phyloP scores from a whole-genome alignment of 1,140 invertebrate genomes.

The Bombus soroeensis region DNA sequence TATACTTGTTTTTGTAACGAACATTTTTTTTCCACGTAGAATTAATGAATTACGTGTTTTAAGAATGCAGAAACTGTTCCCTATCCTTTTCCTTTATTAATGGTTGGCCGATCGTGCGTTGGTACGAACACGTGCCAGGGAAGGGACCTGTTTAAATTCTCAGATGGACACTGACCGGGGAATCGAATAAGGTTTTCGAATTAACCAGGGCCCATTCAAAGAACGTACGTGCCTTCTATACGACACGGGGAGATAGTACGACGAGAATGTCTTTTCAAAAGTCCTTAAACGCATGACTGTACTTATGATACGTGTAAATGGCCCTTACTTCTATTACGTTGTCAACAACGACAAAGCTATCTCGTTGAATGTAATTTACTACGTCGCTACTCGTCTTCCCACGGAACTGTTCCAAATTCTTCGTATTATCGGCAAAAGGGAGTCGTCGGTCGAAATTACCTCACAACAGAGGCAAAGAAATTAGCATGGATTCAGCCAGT shows the following conservation, averaged over 20 bases:
- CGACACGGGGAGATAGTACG: background rate
- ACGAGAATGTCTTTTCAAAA: conserved; percentile 35
- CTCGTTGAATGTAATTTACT: background rate
- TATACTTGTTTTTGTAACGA: too few species aligned
- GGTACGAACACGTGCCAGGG: background rate
- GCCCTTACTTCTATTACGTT: background rate
- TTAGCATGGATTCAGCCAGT: background rate
- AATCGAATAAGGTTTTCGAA: conserved; percentile 65
- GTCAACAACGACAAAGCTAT: background rate
- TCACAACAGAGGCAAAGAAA: background rate
- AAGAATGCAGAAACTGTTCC: background rate
- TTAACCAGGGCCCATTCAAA: conserved; percentile 56
- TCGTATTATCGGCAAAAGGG: background rate
- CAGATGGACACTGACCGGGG: conserved; percentile 45
- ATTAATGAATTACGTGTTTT: background rate
- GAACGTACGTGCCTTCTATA: conserved; percentile 61
- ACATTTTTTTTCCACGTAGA: too few species aligned
- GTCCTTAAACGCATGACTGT: conserved; percentile 37
- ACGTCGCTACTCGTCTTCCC: background rate
- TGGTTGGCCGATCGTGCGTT: background rate
- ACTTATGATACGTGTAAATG: conserved; percentile 17
- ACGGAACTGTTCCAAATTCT: background rate
- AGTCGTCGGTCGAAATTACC: background rate
- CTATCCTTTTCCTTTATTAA: background rate
- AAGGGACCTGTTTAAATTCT: conserved; percentile 2